Base-by-base conservation (phyloP, 2,797 vertebrate genomes). In the Acrossocheilus wenchowensis region DNA sequence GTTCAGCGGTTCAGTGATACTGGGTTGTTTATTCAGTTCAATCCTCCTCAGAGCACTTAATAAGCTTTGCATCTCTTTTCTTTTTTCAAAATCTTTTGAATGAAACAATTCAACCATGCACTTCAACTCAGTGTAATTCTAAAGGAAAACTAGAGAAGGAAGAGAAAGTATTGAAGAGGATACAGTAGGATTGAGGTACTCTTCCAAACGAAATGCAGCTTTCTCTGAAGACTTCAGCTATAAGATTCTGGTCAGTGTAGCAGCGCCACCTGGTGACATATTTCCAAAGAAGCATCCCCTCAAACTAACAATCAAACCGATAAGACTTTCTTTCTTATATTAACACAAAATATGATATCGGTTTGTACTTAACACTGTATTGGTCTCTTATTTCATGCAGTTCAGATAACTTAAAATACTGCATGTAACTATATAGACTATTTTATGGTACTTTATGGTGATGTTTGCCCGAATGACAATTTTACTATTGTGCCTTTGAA, bases 1-100 rank as follows among this genome's bases (percentile, higher is more conserved):
- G 68, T 78, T 85, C 77, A 60, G 69, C 69, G 78, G 57, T 74
- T 83, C 69, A 83, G 78, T 84, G 68, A 77, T 62, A 75, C 43
- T 45, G 43, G 43, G 72, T 41, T 81, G 64, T 30, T 81, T 50
- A 26, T 81, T 75, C 41, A 68, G 9, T 80, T 23, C 48, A 72
- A 34, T 81, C 30, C 71, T 26, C 15, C 62, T 41, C 34, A 48
- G 30, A 60, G 36, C 48, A 7, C 41, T 39, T 15, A 43, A 66
- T 68, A 36, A 64, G 54, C 54, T 54, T 60, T 73, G 34, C 68
- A 34, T 45, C 54, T 48, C 54, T 26, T 74, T 72, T 74, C 26
- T n/a, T 60, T 57, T 66, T 17, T 80, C 10, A 0, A 69, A 73
- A 73, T 79, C 41, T 79, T 72, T 34, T 45, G 43, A 66, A 10